Evolutionary conservation across 1,140 invertebrate genomes (phyloP).

Genomic region (Hypsibius dujardini): DNA sequence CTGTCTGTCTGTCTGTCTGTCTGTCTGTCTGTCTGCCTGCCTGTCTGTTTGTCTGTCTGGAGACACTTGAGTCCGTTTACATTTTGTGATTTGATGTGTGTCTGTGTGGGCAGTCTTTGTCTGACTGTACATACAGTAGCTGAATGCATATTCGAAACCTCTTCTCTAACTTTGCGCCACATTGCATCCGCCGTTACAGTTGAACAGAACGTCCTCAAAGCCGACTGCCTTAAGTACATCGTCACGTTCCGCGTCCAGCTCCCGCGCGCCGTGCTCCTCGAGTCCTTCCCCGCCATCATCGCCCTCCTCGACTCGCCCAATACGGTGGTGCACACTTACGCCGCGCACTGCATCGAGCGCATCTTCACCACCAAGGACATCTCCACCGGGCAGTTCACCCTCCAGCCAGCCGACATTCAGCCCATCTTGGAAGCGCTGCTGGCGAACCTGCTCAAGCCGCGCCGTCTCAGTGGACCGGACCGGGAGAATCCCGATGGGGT

Average conservation of each 20-base stretch:
- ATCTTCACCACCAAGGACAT: conserved; percentile 53
- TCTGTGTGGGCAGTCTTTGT: too few species aligned
- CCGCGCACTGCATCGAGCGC: conserved; percentile 74
- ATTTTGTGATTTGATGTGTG: too few species aligned
- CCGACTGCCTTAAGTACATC: conserved; percentile 83
- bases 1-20: too few species aligned
- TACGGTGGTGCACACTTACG: conserved; percentile 80
- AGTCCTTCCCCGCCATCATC: conserved; percentile 55
- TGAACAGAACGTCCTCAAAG: conserved; percentile 70
- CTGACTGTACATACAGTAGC: too few species aligned
- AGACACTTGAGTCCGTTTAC: too few species aligned
- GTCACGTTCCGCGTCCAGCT: conserved; percentile 74
- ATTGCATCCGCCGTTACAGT: too few species aligned
- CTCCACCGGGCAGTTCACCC: conserved; percentile 34
- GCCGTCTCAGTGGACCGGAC: conserved; percentile 51
- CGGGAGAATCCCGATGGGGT: not conserved
- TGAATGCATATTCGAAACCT: too few species aligned
- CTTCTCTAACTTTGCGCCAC: too few species aligned
- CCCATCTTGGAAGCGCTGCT: conserved; percentile 39
- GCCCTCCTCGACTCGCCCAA: conserved; percentile 50
- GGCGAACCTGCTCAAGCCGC: conserved; percentile 50
- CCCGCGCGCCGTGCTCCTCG: conserved; percentile 53
- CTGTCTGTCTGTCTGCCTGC: too few species aligned
- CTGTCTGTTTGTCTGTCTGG: too few species aligned
- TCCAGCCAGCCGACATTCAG: conserved; percentile 27